Base-by-base conservation (phyloP, 2,888 invertebrate species). In the Agrochola lota region DNA sequence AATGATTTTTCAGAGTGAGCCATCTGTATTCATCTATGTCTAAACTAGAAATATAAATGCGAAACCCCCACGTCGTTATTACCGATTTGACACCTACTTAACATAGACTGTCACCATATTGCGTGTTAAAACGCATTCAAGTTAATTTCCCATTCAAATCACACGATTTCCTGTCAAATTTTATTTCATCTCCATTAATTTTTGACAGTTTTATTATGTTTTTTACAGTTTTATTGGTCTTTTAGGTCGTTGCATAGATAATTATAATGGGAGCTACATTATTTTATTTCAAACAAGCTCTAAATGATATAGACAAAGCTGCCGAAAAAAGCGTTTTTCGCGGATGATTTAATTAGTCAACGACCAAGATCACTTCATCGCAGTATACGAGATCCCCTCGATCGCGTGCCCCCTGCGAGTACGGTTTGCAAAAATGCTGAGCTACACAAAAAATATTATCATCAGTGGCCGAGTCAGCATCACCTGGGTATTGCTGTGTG, bases 401-500 rank as follows among this genome's bases (percentile, higher is more conserved):
- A 87, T 88, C 88, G 90, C 90, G 89, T 89, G 87, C 89, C 88
- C 87, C 90, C 89, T 85, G 88, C 89, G 87, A 73, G 87, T 90
- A 91, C 88, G 84, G 91, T 90, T 83, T 80, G 91, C 92, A 91
- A 93, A 92, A 93, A 91, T 89, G 90, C 90, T 89, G 92, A 91
- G 88, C 80, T 83, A 74, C 81, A 87, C 83, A 87, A 89, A 91
- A 89, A 87, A 88, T 85, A 88, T 89, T 90, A 89, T 90, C 90
- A 91, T 89, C 86, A 80, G 74, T 64, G 15, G 76, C 46, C 80
- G 81, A 85, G 81, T 80, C 80, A 78, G 78, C 78, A 83, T 84
- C 82, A 87, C 86, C 85, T 84, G 83, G 78, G 72, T 68, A 75
- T 66, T 78, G 12, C 64, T 86, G 59, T 52, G 59, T 62, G 68